phyloP scores from a whole-genome alignment of 1,140 invertebrate species.

The Pteromalus puparum region DNA sequence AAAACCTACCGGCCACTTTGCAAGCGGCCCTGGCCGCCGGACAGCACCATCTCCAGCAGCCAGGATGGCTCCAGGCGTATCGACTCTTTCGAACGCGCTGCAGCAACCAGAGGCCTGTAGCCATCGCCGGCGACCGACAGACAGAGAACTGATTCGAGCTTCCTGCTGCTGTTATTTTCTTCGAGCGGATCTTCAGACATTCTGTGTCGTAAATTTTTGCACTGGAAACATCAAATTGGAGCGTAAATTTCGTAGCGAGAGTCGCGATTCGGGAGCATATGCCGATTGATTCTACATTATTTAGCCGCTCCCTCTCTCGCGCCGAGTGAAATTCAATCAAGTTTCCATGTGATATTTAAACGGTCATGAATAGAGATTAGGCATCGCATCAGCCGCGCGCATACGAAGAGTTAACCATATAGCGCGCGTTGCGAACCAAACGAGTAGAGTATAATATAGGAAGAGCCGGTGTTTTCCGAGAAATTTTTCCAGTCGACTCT shows the following conservation, averaged over 20 bases:
- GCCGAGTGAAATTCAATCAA: neutral
- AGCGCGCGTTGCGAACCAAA: neutral
- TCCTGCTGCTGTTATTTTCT: too few species aligned
- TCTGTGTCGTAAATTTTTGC: neutral
- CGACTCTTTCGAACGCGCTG: constrained; percentile 59
- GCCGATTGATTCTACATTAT: neutral
- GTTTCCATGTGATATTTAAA: neutral
- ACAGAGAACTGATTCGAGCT: neutral
- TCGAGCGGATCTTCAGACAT: neutral
- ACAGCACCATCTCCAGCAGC: constrained; percentile 49
- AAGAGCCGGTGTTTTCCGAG: neutral
- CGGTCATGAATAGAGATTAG: neutral
- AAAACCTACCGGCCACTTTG: constrained; percentile 76
- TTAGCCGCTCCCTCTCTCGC: neutral
- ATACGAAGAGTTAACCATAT: neutral
- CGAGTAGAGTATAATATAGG: neutral
- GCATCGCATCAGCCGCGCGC: neutral
- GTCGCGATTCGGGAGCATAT: neutral
- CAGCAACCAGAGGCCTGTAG: neutral
- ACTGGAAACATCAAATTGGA: too few species aligned
- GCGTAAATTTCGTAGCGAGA: neutral
- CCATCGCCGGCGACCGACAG: neutral
- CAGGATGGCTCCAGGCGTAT: constrained; percentile 48
- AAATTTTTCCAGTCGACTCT: neutral
- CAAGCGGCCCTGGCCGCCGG: constrained; percentile 82